Evolutionary conservation across 1,140 invertebrate genomes (phyloP), one percentile per base, ranked within the genome.

Genomic region (Pseudomyrmex dendroicus): DNA sequence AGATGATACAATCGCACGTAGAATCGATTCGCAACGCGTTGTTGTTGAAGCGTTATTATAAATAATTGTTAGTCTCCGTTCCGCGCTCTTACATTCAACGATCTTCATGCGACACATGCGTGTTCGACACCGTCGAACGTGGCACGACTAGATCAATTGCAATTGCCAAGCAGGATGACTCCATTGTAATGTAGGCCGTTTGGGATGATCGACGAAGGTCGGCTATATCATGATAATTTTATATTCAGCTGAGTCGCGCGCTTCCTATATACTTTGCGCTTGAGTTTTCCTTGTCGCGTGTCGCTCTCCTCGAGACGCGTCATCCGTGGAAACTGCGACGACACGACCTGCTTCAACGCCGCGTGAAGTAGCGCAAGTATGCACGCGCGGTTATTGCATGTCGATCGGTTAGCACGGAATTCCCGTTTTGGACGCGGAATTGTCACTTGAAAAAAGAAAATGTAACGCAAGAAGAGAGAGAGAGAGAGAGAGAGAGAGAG

Each of bases 131-230:
- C 56, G 56, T 78, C 35, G 63, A 70, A 82, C 22, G 57, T 57
- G 73, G 8, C 48, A 62, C 70, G 66, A 68, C 22, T 91, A 90
- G 87, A 91, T 92, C 90, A 86, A 84, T 76, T 84, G 86, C 86
- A 90, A 90, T 90, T 92, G 90, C 84, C 86, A 89, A 91, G 83
- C 90, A 92, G 91, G 91, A 92, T 91, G 90, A 87, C 89, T 89
- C 89, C 90, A 90, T 92, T 92, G 90, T 89, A 88, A 90, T 89
- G 83, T 90, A 89, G 89, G 89, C 85, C 89, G 83, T 80, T 63
- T 84, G 72, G 89, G 89, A 90, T 91, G 89, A 87, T 88, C 85
- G 85, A 89, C 84, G 73, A 90, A 91, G 88, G 90, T 92, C 82
- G 73, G 68, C 22, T 22, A 52, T n/a, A 35, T 48, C 35, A n/a